These are phyloP conservation scores for Phalacrocorax carbo DNA, from an alignment of 2,113 vertebrate genomes.

Conservation along the genomic window DNA sequence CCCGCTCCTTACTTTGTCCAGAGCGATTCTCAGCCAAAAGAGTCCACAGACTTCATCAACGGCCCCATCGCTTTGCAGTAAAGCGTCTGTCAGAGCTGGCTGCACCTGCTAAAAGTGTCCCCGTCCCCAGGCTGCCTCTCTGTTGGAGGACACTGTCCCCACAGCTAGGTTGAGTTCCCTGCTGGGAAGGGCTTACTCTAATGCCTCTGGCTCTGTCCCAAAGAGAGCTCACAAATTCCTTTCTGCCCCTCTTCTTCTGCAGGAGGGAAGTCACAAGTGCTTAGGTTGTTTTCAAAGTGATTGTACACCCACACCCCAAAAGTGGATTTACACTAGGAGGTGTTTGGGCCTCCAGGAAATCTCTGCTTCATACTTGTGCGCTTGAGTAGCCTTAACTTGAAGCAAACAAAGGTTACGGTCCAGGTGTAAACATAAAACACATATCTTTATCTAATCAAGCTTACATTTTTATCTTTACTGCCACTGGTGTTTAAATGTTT, in stretches of 20 bases:
- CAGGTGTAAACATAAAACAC: slow-evolving; percentile 20
- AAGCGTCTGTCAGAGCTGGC: not conserved
- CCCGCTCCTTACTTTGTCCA: rapidly evolving
- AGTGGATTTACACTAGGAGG: not conserved
- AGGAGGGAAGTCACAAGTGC: not conserved
- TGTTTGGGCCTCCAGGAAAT: slow-evolving; percentile 48
- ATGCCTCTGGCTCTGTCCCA: not conserved
- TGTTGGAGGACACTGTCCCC: not conserved
- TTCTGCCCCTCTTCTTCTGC: not conserved
- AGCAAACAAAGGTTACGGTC: slow-evolving; percentile 53
- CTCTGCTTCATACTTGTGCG: not conserved
- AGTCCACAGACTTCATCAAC: rapidly evolving
- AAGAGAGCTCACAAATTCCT: not conserved
- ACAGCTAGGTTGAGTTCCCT: not conserved
- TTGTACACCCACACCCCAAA: not conserved
- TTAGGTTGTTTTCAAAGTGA: not conserved
- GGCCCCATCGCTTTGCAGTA: rapidly evolving
- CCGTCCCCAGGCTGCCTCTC: not conserved
- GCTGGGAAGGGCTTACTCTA: not conserved
- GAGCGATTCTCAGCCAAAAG: not conserved
- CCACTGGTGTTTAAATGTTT: slow-evolving; percentile 63
- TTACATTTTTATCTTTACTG: slow-evolving; percentile 67
- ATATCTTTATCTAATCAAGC: slow-evolving; percentile 47
- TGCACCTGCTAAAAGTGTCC: not conserved
- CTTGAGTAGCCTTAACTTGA: not conserved